Evolutionary conservation across 1,140 invertebrate species (phyloP).

Genomic region (Drosophila sp.): DNA sequence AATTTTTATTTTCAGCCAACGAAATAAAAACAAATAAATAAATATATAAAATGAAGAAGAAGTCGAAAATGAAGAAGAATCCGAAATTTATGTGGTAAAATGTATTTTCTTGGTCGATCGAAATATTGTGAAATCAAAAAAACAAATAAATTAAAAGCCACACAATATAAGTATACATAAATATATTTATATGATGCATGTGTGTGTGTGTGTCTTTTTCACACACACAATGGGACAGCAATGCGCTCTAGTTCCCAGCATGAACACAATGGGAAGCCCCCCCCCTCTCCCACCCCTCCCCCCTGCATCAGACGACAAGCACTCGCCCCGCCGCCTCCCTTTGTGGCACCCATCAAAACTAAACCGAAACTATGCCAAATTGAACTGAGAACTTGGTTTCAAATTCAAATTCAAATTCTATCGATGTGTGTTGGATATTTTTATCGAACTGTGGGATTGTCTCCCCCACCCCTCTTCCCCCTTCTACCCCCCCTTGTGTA

Average conservation of each 20-base stretch:
- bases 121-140: slow-evolving; percentile 82
- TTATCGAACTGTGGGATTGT: slow-evolving; percentile 66
- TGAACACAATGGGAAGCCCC: slow-evolving; percentile 42
- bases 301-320: neutral
- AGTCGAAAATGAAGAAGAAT: neutral
- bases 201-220: slow-evolving; percentile 28
- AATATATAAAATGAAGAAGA: slow-evolving; percentile 23
- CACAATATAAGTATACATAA: slow-evolving; percentile 55
- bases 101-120: slow-evolving; percentile 77
- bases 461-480: too few species aligned
- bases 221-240: slow-evolving; percentile 64
- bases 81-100: slow-evolving; percentile 59
- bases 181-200: slow-evolving; percentile 32
- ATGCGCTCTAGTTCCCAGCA: slow-evolving; percentile 77
- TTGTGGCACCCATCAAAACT: neutral
- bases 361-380: slow-evolving; percentile 64
- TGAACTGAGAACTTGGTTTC: slow-evolving; percentile 58
- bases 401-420: slow-evolving; percentile 76
- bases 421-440: slow-evolving; percentile 76
- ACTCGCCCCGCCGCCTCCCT: neutral
- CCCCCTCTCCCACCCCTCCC: neutral
- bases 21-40: slow-evolving; percentile 34
- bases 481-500: neutral
- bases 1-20: slow-evolving; percentile 42
- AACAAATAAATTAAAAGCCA: slow-evolving; percentile 79